Base-by-base conservation (phyloP, 2,888 invertebrate species). In the Calliscelio sp. region DNA sequence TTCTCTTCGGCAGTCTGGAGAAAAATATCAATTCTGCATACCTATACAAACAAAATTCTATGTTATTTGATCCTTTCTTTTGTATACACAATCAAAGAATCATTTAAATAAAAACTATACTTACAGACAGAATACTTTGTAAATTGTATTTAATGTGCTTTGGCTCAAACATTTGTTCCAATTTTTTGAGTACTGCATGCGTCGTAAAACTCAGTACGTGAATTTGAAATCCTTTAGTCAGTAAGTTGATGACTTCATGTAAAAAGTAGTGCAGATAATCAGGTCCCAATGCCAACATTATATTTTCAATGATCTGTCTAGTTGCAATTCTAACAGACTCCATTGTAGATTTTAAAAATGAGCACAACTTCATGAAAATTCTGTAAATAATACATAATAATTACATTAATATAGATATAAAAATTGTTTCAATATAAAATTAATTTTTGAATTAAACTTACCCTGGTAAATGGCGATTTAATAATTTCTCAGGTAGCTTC, bases 161-260 rank as follows among this genome's bases (percentile, higher is more conserved):
- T 0, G 96, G 94, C 91, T 96, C 94, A 81, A 98, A 95, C n/a
- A 94, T 93, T 0, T 94, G 93, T 90, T 96, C 96, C 71, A 98
- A 92, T 25, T 96, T 95, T 75, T 95, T 95, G 65, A 99, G 93
- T 4, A 99, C 95, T 0, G 96, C 95, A 91, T 99, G 97, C 20
- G 98, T 95, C 0, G 99, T 98, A 82, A 96, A 98, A 2, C 97
- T 97, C 68, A 99, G 94, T 0, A 99, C 99, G 90, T 99, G 99
- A 1, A 98, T 96, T 94, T 99, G 98, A 92, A 97, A 99, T 11
- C 99, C 99, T 90, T 96, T 95, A 0, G 96, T 97, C 70, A 99
- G 94, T 20, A 97, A 93, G 4, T 96, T 94, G 38, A 96, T 96
- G 92, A 99, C 95, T 93, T 98, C 98, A 81, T 95, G 95, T 11